Conservation (phyloP, 2,797 vertebrate genomes). For the Rhinophrynus dorsalis region DNA sequence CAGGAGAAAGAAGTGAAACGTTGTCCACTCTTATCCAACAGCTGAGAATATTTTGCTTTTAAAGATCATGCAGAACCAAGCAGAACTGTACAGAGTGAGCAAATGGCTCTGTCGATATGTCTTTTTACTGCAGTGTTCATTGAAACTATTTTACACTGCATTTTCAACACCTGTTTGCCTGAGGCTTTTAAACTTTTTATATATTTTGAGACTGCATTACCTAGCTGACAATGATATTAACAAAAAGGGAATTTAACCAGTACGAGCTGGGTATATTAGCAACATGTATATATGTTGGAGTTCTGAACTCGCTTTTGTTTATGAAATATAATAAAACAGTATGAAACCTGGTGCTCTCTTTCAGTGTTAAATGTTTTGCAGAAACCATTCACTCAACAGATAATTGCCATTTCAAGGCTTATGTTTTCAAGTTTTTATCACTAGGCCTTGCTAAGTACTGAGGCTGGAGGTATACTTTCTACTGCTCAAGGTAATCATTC, state of each 20-base stretch:
- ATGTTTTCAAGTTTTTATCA: background rate
- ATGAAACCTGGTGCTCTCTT: background rate
- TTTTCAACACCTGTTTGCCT: conserved; percentile 42
- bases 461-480: background rate
- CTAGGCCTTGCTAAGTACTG: conserved; percentile 5
- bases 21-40: too few species aligned
- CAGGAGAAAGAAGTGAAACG: too few species aligned
- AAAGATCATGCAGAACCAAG: conserved; percentile 1
- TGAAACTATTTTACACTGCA: conserved; percentile 7
- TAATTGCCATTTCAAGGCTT: conserved; percentile 21
- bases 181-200: conserved; percentile 41
- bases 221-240: conserved; percentile 22
- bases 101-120: background rate
- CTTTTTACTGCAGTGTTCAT: background rate
- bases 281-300: background rate
- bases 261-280: background rate
- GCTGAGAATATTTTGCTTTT: background rate
- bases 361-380: background rate
- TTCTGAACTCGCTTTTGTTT: conserved; percentile 1
- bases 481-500: background rate
- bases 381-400: background rate
- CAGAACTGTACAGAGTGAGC: conserved; percentile 18
- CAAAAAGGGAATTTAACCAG: background rate
- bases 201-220: conserved; percentile 18
- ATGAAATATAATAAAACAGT: conserved; percentile 1